A percentile compares a stretch with the other conserved stretches of the same genome.
Conservation (phyloP, 2,113 vertebrate species). For the Megaleporinus macrocephalus region DNA sequence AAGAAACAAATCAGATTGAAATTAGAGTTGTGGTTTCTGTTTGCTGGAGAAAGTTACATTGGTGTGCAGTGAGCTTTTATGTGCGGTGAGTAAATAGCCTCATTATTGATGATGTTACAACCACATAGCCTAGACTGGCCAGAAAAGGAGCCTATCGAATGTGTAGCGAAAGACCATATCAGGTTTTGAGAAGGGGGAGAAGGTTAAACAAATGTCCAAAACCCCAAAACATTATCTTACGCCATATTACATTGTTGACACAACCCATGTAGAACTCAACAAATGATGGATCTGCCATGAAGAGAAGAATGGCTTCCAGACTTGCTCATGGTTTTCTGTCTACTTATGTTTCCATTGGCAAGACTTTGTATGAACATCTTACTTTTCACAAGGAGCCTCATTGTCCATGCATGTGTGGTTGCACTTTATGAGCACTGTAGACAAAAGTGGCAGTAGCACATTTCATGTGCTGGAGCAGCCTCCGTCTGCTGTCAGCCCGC, state of each 20-base stretch:
- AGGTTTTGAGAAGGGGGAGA: slow-evolving; percentile 49
- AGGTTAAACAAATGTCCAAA: slow-evolving; percentile 55
- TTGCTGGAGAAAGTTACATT: background rate
- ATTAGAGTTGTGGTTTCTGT: background rate
- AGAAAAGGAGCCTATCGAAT: slow-evolving; percentile 5
- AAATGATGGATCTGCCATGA: slow-evolving; percentile 59
- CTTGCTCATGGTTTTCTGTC: slow-evolving; percentile 55
- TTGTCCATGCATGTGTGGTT: slow-evolving; percentile 60
- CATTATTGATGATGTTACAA: slow-evolving; percentile 24
- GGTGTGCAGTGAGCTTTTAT: background rate
- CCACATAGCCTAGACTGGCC: background rate
- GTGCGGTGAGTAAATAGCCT: slow-evolving; percentile 18
- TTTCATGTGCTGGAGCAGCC: slow-evolving; percentile 56
- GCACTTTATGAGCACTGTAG: slow-evolving; percentile 57
- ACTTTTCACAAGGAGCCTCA: slow-evolving; percentile 60
- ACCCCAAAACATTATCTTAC: slow-evolving; percentile 57
- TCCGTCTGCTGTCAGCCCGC: slow-evolving; percentile 46
- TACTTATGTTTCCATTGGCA: slow-evolving; percentile 64
- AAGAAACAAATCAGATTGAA: background rate
- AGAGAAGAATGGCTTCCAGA: slow-evolving; percentile 58
- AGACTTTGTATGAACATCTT: slow-evolving; percentile 54
- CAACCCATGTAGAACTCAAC: slow-evolving; percentile 54
- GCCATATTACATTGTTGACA: slow-evolving; percentile 58
- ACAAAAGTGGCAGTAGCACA: slow-evolving; percentile 62
- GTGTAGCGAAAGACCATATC: slow-evolving; percentile 39